These are phyloP conservation scores for Glaucopsyche alexis DNA, from an alignment of 2,888 invertebrate species.

Conservation along the genomic window DNA sequence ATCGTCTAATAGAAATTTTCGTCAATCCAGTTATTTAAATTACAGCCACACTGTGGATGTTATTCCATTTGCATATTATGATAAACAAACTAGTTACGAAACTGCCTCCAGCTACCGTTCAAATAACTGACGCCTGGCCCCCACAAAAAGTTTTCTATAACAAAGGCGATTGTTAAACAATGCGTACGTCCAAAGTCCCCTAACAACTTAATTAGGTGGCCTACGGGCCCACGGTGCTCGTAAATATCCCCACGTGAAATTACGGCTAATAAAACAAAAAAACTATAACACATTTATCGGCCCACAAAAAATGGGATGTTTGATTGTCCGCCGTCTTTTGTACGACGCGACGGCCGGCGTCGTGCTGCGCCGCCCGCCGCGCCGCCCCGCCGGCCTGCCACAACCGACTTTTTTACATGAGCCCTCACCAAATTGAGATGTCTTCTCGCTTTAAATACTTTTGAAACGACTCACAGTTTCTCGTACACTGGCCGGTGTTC, in stretches of 20 bases:
- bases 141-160: constrained; percentile 66
- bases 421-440: constrained; percentile 44
- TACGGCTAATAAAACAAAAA: constrained; percentile 79
- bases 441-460: constrained; percentile 43
- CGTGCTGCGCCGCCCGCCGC: constrained; percentile 55
- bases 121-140: constrained; percentile 53
- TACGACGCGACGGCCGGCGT: constrained; percentile 55
- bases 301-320: constrained; percentile 71
- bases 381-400: constrained; percentile 37
- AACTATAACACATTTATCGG: constrained; percentile 78
- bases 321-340: constrained; percentile 74
- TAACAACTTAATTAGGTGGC: constrained; percentile 79
- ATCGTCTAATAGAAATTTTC: neutral
- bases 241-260: constrained; percentile 78
- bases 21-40: constrained; percentile 19
- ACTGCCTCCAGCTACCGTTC: constrained; percentile 60
- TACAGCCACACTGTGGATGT: neutral
- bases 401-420: constrained; percentile 42
- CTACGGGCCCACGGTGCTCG: constrained; percentile 74
- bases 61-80: constrained; percentile 1
- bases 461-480: constrained; percentile 38
- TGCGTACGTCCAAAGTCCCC: constrained; percentile 64
- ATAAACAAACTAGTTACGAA: constrained; percentile 33
- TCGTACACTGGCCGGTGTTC: constrained; percentile 36
- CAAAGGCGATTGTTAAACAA: constrained; percentile 70